phyloP scores from a whole-genome alignment of 2,113 vertebrate species.

The Procavia capensis region DNA sequence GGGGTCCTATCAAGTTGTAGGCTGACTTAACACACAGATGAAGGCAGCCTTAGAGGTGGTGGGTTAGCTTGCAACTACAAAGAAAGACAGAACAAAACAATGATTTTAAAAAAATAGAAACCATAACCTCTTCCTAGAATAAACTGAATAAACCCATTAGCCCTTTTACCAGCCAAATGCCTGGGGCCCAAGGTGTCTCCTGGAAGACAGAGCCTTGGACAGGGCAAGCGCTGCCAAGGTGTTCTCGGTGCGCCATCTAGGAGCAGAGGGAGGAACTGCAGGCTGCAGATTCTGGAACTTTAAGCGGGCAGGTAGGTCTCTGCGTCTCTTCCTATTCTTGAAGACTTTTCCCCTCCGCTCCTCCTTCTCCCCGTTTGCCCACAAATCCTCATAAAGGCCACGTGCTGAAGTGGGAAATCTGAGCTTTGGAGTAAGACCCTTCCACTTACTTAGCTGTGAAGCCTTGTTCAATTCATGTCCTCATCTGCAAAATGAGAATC shows the following conservation, averaged over 20 bases:
- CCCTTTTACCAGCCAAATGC: conserved; percentile 8
- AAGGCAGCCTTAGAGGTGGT: not conserved
- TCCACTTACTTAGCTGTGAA: not conserved
- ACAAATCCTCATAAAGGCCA: not conserved
- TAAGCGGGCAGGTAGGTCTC: too few relatives aligned
- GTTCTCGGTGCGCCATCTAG: conserved; percentile 72
- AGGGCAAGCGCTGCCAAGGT: not conserved
- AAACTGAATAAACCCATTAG: conserved; percentile 59
- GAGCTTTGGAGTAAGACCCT: not conserved
- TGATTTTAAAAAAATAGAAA: not conserved
- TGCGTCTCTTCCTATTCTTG: not conserved
- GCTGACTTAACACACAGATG: not conserved
- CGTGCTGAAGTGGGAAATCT: fast-evolving
- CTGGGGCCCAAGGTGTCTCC: not conserved
- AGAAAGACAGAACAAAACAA: conserved; percentile 34
- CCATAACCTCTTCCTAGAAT: conserved; percentile 67
- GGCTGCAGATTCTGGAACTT: not conserved
- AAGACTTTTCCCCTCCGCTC: not conserved
- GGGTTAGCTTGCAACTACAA: not conserved
- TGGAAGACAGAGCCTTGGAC: conserved; percentile 29
- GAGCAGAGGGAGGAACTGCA: conserved; percentile 32
- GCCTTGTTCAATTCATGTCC: not conserved
- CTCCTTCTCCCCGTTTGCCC: not conserved
- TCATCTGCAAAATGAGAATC: not conserved
- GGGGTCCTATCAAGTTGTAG: not conserved